Conservation (phyloP, 2,888 invertebrate genomes). For the Microctonus aethiopoides region DNA sequence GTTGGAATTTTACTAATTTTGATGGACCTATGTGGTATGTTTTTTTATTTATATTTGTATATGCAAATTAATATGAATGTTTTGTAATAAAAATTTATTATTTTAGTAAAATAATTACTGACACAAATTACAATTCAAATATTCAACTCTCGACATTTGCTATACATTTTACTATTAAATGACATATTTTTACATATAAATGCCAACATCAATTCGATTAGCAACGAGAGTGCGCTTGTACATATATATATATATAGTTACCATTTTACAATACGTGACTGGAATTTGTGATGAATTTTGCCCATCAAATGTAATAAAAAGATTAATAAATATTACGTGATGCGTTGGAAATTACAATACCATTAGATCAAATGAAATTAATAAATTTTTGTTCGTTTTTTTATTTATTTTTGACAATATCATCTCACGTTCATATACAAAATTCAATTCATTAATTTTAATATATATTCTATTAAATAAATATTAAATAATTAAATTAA, state of each 20-base stretch:
- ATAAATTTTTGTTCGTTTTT: not conserved
- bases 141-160: not conserved
- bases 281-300: slow-evolving; percentile 8
- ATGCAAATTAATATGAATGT: not conserved
- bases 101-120: not conserved
- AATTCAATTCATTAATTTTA: no score
- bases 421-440: not conserved
- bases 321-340: slow-evolving; percentile 11
- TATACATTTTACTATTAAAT: not conserved
- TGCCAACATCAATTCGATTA: slow-evolving; percentile 18
- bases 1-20: not conserved
- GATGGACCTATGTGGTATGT: not conserved
- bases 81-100: not conserved
- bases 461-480: no score
- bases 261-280: slow-evolving; percentile 11
- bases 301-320: slow-evolving; percentile 3
- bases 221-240: not conserved
- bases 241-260: not conserved
- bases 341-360: not conserved
- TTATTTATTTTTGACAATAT: not conserved
- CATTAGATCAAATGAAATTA: not conserved
- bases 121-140: not conserved
- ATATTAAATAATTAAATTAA: no score
- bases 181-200: slow-evolving; percentile 10
- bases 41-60: no score